These are phyloP conservation scores for Battus philenor DNA, from an alignment of 1,140 invertebrate species.

Conservation along the genomic window DNA sequence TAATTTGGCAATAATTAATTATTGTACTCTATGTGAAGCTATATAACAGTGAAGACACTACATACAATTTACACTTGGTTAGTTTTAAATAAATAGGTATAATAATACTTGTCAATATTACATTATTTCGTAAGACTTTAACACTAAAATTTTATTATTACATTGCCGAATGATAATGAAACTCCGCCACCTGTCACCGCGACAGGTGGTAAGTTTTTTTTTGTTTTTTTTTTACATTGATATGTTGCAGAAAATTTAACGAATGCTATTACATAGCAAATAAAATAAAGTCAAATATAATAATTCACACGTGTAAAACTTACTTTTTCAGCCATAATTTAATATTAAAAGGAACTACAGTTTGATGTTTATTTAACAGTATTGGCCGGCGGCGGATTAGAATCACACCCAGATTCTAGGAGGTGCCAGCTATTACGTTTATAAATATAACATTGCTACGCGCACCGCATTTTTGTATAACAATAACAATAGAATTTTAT, in stretches of 20 bases:
- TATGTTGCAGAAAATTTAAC: not conserved
- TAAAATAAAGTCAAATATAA: conserved; percentile 3
- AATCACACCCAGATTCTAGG: too few species aligned
- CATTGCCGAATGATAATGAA: conserved; percentile 32
- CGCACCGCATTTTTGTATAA: too few species aligned
- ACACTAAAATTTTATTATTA: conserved; percentile 35
- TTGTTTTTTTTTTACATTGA: conserved; percentile 19
- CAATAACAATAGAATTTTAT: conserved; percentile 10
- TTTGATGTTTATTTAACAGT: too few species aligned
- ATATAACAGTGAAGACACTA: too few species aligned
- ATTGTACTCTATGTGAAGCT: too few species aligned
- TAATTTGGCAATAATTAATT: too few species aligned
- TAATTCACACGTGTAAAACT: conserved; percentile 13
- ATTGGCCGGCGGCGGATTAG: too few species aligned
- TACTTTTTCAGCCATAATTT: conserved; percentile 19
- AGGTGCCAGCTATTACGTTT: too few species aligned
- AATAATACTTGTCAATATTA: too few species aligned
- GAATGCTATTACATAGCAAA: not conserved
- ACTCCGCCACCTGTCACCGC: conserved; percentile 20
- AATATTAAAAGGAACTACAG: too few species aligned
- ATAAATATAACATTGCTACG: too few species aligned
- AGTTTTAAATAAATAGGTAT: conserved; percentile 6
- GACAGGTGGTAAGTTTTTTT: conserved; percentile 41
- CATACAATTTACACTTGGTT: not conserved
- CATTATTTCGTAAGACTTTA: conserved; percentile 10